These are phyloP conservation scores for Pomacea canaliculata DNA, from an alignment of 2,888 invertebrate species.

Conservation along the genomic window DNA sequence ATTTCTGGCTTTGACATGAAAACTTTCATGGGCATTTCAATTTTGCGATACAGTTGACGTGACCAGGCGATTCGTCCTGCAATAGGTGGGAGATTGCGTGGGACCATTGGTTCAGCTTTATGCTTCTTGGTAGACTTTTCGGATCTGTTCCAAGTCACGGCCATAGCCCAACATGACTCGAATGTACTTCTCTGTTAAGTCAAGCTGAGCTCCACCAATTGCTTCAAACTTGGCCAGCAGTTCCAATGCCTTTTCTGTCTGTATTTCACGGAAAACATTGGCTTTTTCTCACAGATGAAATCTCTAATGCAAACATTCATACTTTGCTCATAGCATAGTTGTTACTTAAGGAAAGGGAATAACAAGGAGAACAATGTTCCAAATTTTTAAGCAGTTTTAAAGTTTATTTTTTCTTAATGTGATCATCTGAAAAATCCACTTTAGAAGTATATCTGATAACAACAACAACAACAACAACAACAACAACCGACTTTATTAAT, in stretches of 20 bases:
- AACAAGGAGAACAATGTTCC: too few relatives aligned
- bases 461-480: too few relatives aligned
- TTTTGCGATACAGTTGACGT: conserved; percentile 83
- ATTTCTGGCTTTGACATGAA: conserved; percentile 68
- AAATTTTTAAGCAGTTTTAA: too few relatives aligned
- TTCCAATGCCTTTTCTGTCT: conserved; percentile 69
- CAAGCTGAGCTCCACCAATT: conserved; percentile 65
- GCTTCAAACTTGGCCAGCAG: conserved; percentile 68
- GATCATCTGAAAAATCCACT: too few relatives aligned
- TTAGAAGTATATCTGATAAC: too few relatives aligned
- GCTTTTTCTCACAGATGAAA: too few relatives aligned
- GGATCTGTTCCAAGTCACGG: conserved; percentile 85
- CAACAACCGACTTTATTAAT: too few relatives aligned
- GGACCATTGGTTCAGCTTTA: conserved; percentile 88
- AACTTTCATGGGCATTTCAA: conserved; percentile 83
- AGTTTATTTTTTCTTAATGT: too few relatives aligned
- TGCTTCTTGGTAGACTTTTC: conserved; percentile 85
- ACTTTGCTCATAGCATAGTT: too few relatives aligned
- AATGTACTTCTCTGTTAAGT: conserved; percentile 70
- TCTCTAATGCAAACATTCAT: too few relatives aligned
- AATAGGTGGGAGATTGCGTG: conserved; percentile 90
- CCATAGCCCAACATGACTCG: conserved; percentile 73
- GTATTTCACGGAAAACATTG: conserved; percentile 14
- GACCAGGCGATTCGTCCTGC: conserved; percentile 86
- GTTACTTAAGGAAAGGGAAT: too few relatives aligned